phyloP scores from a whole-genome alignment of 2,888 invertebrate species.

The Catonia carolina region DNA sequence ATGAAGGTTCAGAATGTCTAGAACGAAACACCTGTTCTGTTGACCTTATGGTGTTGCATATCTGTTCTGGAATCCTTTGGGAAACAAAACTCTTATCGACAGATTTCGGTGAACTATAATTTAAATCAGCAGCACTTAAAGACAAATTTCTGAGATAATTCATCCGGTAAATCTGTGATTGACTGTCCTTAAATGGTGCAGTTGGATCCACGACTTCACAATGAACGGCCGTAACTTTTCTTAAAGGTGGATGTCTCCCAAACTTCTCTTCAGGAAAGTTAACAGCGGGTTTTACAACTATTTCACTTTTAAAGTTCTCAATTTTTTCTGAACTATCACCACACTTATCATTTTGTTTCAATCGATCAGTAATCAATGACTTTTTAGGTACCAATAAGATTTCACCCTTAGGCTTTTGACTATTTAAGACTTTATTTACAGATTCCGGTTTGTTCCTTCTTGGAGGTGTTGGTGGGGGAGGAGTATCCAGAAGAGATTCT shows the following conservation, averaged over 20 bases:
- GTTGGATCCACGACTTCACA: slow-evolving; percentile 25
- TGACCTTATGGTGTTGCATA: not conserved
- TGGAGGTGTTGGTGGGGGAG: slow-evolving; percentile 32
- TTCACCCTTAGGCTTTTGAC: too few species aligned
- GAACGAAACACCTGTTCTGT: not conserved
- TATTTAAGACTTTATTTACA: slow-evolving; percentile 1
- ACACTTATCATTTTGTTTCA: slow-evolving; percentile 15
- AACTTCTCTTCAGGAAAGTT: slow-evolving; percentile 28
- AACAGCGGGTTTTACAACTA: slow-evolving; percentile 24
- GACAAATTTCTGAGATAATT: slow-evolving; percentile 21
- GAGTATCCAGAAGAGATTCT: slow-evolving; percentile 40
- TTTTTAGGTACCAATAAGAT: not conserved
- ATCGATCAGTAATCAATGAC: slow-evolving; percentile 1
- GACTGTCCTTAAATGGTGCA: slow-evolving; percentile 19
- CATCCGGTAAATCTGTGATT: slow-evolving; percentile 17
- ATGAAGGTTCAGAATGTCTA: not conserved
- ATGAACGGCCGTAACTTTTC: slow-evolving; percentile 32
- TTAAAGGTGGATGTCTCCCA: slow-evolving; percentile 29
- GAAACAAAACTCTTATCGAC: slow-evolving; percentile 20
- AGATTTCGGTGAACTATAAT: slow-evolving; percentile 12
- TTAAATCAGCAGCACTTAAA: slow-evolving; percentile 20
- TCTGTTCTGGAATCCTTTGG: slow-evolving; percentile 8
- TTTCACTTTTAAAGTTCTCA: slow-evolving; percentile 24
- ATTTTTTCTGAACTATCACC: not conserved
- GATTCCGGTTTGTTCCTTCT: slow-evolving; percentile 30